Evolutionary conservation across 2,113 vertebrate species (phyloP), one percentile per base, ranked within the genome.

Genomic region (Cardinalis cardinalis): DNA sequence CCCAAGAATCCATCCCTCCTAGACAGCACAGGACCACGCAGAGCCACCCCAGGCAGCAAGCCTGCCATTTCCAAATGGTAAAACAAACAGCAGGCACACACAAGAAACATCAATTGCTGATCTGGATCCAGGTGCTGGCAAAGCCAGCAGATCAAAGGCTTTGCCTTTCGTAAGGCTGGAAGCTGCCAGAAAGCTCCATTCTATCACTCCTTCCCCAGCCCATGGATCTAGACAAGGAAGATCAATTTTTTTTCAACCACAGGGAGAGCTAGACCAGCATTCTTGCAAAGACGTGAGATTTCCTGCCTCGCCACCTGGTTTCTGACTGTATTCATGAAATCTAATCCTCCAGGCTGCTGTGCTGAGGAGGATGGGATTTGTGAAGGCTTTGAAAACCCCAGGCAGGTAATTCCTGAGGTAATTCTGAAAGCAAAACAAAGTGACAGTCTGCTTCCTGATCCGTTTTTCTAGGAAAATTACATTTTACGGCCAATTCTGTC

Each of bases 371-470:
- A 68, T 63, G 34, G 63, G 43, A 68, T 94, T 89, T 76, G 53
- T 26, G 51, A 90, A 92, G 46, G 60, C 69, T 95, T 88, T 87
- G 82, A 86, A 91, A 69, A 86, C 46, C 60, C 6, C 7, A 1
- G 60, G 51, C 75, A 91, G 85, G 83, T 88, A 90, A 94, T 90
- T 89, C 90, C 80, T 55, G 36, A 80, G 43, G 75, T 92, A 96
- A 94, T 94, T 95, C 69, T 85, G 64, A 94, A 95, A 96, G 66
- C 76, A 94, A 96, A 95, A 95, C 82, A 89, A 94, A 95, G 87
- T 72, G 44, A 36, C 73, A 92, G 53, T 73, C 46, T 80, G 53
- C 53, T 91, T 88, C 66, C 29, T 90, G 70, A 65, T 91, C 61
- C 14, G 3, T 63, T 90, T 96, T 95, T 72, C 28, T 55, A 81